Evolutionary conservation across 2,888 invertebrate species (phyloP), one percentile per base, ranked within the genome.

Genomic region (Trisateles emortualis): DNA sequence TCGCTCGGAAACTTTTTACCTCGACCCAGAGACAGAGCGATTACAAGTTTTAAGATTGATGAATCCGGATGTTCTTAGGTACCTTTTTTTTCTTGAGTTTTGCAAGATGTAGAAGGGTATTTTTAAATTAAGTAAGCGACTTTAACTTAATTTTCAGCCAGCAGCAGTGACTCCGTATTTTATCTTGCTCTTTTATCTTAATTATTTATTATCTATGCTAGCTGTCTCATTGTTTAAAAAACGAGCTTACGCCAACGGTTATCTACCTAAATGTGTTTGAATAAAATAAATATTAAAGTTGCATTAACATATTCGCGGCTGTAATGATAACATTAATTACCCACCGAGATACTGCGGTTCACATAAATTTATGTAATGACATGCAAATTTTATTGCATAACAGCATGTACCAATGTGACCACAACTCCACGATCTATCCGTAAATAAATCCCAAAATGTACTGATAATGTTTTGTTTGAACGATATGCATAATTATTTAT

Each of bases 11-110:
- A 78, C 70, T 79, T 80, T 74, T 72, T 71, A 75, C 76, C 76
- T 76, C 70, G 66, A 64, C 74, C 73, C 59, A 60, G 78, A 76
- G 78, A 79, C 76, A 74, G 47, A 56, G 72, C 79, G 84, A 85
- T 88, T 85, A 88, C 70, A 86, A 87, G 71, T 88, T 87, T 78
- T 73, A 81, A 87, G 85, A 88, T 86, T 87, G 86, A 90, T 88
- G 87, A 83, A 81, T 81, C 74, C 68, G 65, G 48, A 63, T 63
- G 67, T 75, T 78, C 68, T 74, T 76, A 83, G 78, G 78, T 79
- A 72, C 75, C n/a, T n/a, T n/a, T 79, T 81, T 77, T 70, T 68
- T 59, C 51, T 36, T 32, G 53, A 64, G 59, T 73, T 74, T 75
- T 73, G 72, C 53, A 69, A 66, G 52, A 47, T 52, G 56, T 67